phyloP scores from a whole-genome alignment of 2,797 vertebrate genomes.

The Novumbra hubbsi region DNA sequence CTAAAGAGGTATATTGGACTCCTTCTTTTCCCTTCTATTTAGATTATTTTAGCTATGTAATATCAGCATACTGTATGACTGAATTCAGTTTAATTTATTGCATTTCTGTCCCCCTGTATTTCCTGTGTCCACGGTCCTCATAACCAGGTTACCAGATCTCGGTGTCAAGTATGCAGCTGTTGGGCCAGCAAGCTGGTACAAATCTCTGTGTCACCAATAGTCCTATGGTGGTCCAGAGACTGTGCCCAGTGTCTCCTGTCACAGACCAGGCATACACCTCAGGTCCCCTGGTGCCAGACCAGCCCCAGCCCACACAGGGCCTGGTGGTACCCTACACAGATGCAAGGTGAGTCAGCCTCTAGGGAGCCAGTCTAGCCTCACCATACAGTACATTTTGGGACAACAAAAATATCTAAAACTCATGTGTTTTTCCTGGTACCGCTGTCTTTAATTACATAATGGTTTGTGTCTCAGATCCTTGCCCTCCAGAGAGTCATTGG shows the following conservation, averaged over 20 bases:
- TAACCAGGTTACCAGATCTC: slow-evolving; percentile 73
- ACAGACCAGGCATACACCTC: slow-evolving; percentile 67
- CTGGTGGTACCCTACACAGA: slow-evolving; percentile 78
- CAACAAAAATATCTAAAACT: neutral
- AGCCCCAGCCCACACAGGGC: slow-evolving; percentile 72
- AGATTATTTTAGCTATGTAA: neutral
- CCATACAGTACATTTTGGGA: neutral
- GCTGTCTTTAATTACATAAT: slow-evolving; percentile 6
- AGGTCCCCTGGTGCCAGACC: slow-evolving; percentile 65
- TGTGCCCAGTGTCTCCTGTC: slow-evolving; percentile 68
- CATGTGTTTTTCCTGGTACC: slow-evolving; percentile 2
- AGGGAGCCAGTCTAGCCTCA: neutral
- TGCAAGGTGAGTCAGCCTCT: slow-evolving; percentile 79
- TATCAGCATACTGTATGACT: neutral
- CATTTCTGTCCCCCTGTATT: neutral
- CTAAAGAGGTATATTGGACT: neutral
- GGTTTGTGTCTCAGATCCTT: slow-evolving; percentile 79
- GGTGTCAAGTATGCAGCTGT: slow-evolving; percentile 70
- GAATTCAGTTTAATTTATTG: neutral
- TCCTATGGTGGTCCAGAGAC: slow-evolving; percentile 77
- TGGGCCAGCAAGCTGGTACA: slow-evolving; percentile 75
- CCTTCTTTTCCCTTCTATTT: neutral
- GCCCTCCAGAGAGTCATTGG: slow-evolving; percentile 83
- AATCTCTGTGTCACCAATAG: slow-evolving; percentile 78
- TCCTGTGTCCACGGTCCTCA: slow-evolving; percentile 4